Conservation (phyloP, 2,113 vertebrate species). For the Leptosomus discolor region DNA sequence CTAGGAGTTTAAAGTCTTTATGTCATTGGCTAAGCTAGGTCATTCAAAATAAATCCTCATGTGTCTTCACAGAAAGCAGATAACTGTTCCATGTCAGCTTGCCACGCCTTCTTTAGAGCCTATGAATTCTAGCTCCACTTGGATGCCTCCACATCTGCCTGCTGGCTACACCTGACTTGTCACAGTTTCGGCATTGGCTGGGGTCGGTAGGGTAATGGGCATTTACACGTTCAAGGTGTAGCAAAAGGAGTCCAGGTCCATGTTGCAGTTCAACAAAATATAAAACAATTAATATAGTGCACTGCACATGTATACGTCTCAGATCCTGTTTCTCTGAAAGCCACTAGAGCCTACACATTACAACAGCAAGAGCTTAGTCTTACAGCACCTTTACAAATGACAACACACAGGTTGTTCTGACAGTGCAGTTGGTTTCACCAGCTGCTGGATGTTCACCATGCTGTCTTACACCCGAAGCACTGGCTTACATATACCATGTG, state of each 20-base stretch:
- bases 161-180: accelerated
- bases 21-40: neutral
- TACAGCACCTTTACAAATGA: neutral
- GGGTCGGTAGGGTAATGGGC: neutral
- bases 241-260: neutral
- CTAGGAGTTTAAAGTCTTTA: neutral
- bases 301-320: neutral
- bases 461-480: too few relatives aligned
- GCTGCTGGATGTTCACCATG: too few relatives aligned
- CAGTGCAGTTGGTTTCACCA: neutral
- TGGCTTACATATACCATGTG: neutral
- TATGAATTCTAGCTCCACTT: neutral
- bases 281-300: neutral
- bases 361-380: neutral
- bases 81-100: neutral
- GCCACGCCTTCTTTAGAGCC: neutral
- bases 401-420: neutral
- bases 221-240: neutral
- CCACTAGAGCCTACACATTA: neutral
- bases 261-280: neutral
- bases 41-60: neutral
- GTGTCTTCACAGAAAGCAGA: neutral
- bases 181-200: neutral
- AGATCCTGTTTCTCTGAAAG: neutral
- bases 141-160: neutral